Base-by-base conservation (phyloP, 2,797 vertebrate species). In the Gila robusta region DNA sequence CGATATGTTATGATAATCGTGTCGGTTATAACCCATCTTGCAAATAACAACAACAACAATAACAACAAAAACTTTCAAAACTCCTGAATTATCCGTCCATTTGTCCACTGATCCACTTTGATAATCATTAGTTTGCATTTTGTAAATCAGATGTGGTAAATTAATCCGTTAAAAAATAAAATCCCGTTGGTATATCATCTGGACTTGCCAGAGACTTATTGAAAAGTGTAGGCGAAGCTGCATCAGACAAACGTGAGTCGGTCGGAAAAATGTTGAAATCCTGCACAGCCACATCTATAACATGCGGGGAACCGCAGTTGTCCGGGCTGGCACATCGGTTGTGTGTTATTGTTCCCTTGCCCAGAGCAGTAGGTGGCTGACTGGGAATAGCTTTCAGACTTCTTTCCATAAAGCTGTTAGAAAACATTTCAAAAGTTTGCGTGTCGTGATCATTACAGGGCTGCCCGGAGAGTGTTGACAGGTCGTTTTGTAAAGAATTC, bases 371-470 rank as follows among this genome's bases (percentile, higher is more conserved):
- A 95, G 96, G 96, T 92, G 97, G 96, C 93, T 95, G 94, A 88
- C 95, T 95, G 87, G 95, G 94, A 92, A 98, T 97, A 97, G 98
- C 96, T 98, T 98, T 98, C 92, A 98, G 95, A 97, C 97, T 97
- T 97, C 97, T 98, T 95, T 99, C 97, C 97, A 97, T 97, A 96
- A 97, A 97, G 91, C 95, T 96, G 94, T 97, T 94, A 94, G 97
- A 96, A 92, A 97, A 97, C 90, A 96, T 95, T 89, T 97, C 94
- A 91, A 97, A 98, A 94, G 92, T 94, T 93, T 94, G 94, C 90
- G 96, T 93, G 90, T 97, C 96, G 96, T 97, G 95, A 87, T 90
- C 93, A 87, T 93, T 96, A 71, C 95, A 96, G 39, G 94, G 93
- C 93, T 96, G 96, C 88, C 96, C 96, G 87, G 96, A 96, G 88